Base-by-base conservation (phyloP, 2,888 invertebrate species). In the Drosophila suboccidentalis region DNA sequence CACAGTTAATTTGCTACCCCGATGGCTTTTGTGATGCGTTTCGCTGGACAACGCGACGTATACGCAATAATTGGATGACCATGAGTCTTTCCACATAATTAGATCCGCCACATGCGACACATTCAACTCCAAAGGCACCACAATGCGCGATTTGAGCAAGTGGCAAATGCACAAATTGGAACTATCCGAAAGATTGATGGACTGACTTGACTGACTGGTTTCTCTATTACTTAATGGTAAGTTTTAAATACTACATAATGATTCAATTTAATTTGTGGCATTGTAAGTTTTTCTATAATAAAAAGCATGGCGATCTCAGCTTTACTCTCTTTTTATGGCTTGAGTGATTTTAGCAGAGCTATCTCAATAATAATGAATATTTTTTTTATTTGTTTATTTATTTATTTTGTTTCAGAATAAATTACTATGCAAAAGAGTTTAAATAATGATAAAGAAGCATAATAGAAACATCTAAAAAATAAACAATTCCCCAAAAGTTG, bases 1-100 rank as follows among this genome's bases (percentile, higher is more conserved):
- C 38, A 47, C 62, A 84, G 79, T 80, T 80, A 85, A 85, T 85
- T 88, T 87, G 72, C 47, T 80, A 72, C 53, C 71, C 65, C 68
- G 66, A 61, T 72, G 74, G 66, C 76, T 57, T 70, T 66, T 57
- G 63, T 78, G 66, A 57, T 41, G 54, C 49, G 53, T 4, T 29
- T 22, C 54, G 61, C 44, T 10, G 38, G 19, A 38, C 73, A 55
- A 38, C 65, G 46, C 51, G 49, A 70, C 80, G 74, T 70, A 80
- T 74, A 63, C 73, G 59, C 58, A 80, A 88, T 86, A 88, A 86
- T 80, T 80, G 84, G 59, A 59, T 60, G 62, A 38, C 65, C 74
- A 63, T 36, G 36, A 32, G 62, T 46, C 47, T 57, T 53, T 39
- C 57, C 63, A 69, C 58, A 65, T 86, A 86, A 86, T 78, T 80